Evolutionary conservation across 1,140 invertebrate species (phyloP).

Genomic region (Liolophura sinensis): DNA sequence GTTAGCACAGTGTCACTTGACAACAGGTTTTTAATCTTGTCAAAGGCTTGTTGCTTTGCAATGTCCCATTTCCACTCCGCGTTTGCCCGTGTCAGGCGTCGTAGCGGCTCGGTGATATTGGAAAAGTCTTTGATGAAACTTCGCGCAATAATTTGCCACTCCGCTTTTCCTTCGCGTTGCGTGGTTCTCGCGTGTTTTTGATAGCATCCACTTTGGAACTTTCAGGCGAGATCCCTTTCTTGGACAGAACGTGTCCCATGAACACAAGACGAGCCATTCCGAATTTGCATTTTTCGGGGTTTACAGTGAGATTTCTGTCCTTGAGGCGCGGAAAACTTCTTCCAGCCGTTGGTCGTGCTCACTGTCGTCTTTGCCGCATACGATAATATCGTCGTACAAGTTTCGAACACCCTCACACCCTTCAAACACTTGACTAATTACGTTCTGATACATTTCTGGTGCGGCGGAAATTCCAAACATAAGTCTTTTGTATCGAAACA

Average conservation of each 20-base stretch:
- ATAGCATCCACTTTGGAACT: constrained; percentile 50
- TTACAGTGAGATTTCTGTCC: constrained; percentile 9
- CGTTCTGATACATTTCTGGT: too few relatives aligned
- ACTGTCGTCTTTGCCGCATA: too few relatives aligned
- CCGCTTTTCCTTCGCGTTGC: constrained; percentile 21
- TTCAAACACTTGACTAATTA: too few relatives aligned
- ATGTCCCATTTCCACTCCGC: constrained; percentile 20
- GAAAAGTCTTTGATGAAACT: constrained; percentile 27
- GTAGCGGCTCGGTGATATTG: constrained; percentile 23
- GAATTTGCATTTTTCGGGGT: constrained; percentile 25
- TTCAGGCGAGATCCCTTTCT: constrained; percentile 22
- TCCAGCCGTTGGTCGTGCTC: too few relatives aligned
- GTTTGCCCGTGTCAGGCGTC: constrained; percentile 22
- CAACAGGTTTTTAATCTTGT: constrained; percentile 18
- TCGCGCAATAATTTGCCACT: constrained; percentile 24
- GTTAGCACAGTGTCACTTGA: constrained; percentile 16
- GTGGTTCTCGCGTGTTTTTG: constrained; percentile 11
- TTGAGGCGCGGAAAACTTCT: too few relatives aligned
- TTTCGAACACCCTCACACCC: too few relatives aligned
- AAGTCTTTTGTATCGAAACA: too few relatives aligned
- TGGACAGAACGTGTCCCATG: constrained; percentile 22
- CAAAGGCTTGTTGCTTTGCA: constrained; percentile 23
- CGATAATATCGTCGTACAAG: too few relatives aligned
- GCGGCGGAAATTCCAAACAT: too few relatives aligned
- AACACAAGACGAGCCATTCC: constrained; percentile 18